Base-by-base conservation (phyloP, 2,797 vertebrate species). In the Gambelia wislizenii region DNA sequence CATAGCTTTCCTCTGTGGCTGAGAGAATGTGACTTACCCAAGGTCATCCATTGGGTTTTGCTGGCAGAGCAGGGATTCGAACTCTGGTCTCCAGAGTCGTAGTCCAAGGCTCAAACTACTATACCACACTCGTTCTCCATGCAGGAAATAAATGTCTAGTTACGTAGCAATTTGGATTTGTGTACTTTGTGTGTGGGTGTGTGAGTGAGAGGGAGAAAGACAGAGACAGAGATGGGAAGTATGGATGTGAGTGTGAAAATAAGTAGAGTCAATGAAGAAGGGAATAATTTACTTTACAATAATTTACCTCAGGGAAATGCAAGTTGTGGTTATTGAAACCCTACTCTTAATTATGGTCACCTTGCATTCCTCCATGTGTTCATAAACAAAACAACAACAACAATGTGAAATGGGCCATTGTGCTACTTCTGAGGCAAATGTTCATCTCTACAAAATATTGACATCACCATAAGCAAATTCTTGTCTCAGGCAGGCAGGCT, bases 401-500 rank as follows among this genome's bases (percentile, higher is more conserved):
- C 25, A 82, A 0, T 4, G 3, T 44, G 80, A 75, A 33, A 9
- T 30, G 44, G 8, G 16, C 84, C 70, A 54, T 70, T 89, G 89
- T 88, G 90, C 56, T 87, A 91, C 42, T 89, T 30, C 82, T 70
- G 91, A 93, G 80, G 2, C 49, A 84, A 93, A 88, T 80, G 84
- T 74, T 93, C 69, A 85, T 44, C 70, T 76, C 18, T 56, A 88
- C 54, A 88, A 49, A 90, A 90, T 90, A 84, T 12, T 22, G 25
- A 89, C 4, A 91, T 20, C 18, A 85, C 18, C 75, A 72, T 52
- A 92, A 79, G 86, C 9, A 92, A 91, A 54, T 56, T n/a, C 27
- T 59, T 87, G 86, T 56, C 36, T 69, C 59, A 47, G 9, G 2
- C 27, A 94, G 88, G 89, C 91, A 92, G 33, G 9, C 33, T 76